These are phyloP conservation scores for Mamestra configurata DNA, from an alignment of 1,140 invertebrate genomes.

Conservation along the genomic window DNA sequence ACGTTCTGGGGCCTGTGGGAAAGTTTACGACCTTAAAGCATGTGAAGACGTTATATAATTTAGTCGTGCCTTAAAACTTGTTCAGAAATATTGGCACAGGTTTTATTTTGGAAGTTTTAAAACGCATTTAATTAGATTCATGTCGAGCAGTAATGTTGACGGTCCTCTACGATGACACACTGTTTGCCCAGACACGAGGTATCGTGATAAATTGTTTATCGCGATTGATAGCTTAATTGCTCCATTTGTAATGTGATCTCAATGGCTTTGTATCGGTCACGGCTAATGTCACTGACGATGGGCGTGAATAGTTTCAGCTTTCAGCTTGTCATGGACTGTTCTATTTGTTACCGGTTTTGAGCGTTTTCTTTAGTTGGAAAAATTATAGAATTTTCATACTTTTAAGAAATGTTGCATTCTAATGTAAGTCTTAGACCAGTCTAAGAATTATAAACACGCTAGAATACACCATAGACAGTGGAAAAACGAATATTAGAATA, in stretches of 20 bases:
- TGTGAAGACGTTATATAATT: no score
- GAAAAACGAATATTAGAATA: neutral
- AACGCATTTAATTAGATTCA: neutral
- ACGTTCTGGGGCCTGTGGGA: no score
- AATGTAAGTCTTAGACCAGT: no score
- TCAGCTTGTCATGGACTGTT: neutral
- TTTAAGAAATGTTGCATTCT: no score
- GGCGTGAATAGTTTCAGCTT: conserved; percentile 1
- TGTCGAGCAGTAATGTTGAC: neutral
- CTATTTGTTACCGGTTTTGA: neutral
- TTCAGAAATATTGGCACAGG: no score
- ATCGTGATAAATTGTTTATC: conserved; percentile 28
- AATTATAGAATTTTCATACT: no score
- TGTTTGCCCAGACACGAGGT: neutral
- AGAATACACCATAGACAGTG: no score
- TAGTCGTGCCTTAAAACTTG: no score
- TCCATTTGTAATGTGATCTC: conserved; percentile 42
- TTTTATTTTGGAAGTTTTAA: no score
- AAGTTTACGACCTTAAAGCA: no score
- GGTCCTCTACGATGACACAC: neutral
- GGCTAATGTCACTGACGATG: conserved; percentile 9
- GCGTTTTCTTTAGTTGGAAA: no score
- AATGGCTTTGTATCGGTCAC: conserved; percentile 15
- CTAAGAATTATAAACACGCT: no score
- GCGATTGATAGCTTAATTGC: conserved; percentile 31